phyloP scores from a whole-genome alignment of 2,888 invertebrate genomes.

The Alviniconcha strummeri region DNA sequence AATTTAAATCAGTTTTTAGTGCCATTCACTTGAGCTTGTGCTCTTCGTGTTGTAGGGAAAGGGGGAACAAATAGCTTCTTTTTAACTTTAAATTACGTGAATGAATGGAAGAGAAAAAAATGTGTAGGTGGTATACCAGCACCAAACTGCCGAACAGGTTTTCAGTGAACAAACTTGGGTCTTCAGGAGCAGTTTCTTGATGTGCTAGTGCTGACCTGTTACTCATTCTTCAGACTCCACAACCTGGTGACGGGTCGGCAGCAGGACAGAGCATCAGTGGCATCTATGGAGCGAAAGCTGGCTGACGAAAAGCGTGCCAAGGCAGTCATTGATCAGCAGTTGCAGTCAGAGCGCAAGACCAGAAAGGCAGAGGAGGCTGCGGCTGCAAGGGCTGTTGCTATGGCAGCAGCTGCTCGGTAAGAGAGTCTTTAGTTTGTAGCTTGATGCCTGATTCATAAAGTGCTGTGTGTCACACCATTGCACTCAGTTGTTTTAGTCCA shows the following conservation, averaged over 20 bases:
- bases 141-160: no score
- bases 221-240: conserved; percentile 78
- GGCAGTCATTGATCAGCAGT: conserved; percentile 83
- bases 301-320: conserved; percentile 89
- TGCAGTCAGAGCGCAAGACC: conserved; percentile 84
- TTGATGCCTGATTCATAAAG: no score
- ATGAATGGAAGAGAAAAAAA: no score
- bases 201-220: no score
- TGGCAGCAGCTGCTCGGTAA: conserved; percentile 65
- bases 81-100: no score
- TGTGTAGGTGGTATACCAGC: no score
- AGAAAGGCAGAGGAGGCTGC: conserved; percentile 79
- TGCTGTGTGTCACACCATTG: background rate
- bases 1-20: background rate
- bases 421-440: conserved; percentile 1
- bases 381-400: conserved; percentile 70
- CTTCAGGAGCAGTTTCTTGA: no score
- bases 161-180: no score
- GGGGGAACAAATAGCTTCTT: no score
- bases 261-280: conserved; percentile 85
- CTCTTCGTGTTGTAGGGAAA: no score
- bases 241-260: conserved; percentile 84
- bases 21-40: no score
- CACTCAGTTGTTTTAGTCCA: no score
- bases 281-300: conserved; percentile 85